A percentile compares a stretch with the other conserved stretches of the same genome.
Conservation (phyloP, 2,797 vertebrate species). For the Cynodonichthys magdalenae region DNA sequence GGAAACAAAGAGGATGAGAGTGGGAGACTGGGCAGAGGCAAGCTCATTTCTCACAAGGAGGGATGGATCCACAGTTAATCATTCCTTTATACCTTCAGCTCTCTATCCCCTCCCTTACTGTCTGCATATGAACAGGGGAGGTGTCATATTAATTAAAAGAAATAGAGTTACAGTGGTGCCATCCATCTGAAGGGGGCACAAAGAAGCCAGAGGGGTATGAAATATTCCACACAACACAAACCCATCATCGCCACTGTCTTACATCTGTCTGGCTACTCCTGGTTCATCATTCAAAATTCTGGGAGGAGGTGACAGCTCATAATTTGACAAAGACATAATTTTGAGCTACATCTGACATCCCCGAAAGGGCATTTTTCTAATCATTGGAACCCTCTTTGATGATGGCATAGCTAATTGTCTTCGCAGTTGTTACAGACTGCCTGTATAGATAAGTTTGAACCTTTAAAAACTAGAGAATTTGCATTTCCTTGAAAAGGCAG, state of each 20-base stretch:
- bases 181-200: constrained; percentile 66
- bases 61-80: constrained; percentile 86
- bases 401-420: constrained; percentile 2
- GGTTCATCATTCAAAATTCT: constrained; percentile 66
- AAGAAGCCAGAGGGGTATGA: constrained; percentile 62
- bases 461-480: not conserved
- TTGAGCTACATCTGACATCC: constrained; percentile 34
- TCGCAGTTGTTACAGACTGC: not conserved
- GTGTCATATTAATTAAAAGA: constrained; percentile 83
- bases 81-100: constrained; percentile 85
- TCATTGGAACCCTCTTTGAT: constrained; percentile 1
- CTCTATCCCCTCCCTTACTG: constrained; percentile 60
- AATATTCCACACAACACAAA: constrained; percentile 67
- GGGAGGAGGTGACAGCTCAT: constrained; percentile 36
- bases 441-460: not conserved
- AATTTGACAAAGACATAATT: constrained; percentile 44
- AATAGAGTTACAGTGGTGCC: constrained; percentile 76
- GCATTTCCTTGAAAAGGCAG: too few species aligned
- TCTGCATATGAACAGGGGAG: constrained; percentile 76
- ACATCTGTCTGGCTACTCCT: constrained; percentile 65
- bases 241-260: constrained; percentile 67
- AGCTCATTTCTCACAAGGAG: constrained; percentile 69
- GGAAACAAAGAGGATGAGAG: constrained; percentile 63
- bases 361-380: constrained; percentile 20
- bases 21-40: constrained; percentile 48